These are phyloP conservation scores for Notothenia coriiceps DNA, from an alignment of 2,113 vertebrate genomes.

Conservation along the genomic window DNA sequence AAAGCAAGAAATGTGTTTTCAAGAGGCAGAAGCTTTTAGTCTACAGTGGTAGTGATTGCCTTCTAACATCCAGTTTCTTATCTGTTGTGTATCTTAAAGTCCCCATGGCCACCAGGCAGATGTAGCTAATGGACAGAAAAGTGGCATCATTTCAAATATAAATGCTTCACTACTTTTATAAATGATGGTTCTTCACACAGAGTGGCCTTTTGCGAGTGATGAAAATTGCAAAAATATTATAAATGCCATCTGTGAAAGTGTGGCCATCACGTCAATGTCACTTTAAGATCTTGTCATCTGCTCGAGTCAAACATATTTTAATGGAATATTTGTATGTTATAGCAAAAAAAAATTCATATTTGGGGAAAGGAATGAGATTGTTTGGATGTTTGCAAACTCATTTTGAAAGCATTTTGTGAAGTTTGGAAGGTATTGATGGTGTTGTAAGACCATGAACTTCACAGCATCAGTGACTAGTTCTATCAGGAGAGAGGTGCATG, in stretches of 20 bases:
- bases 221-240: constrained; percentile 21
- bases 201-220: not conserved
- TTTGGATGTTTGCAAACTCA: not conserved
- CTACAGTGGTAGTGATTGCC: not conserved
- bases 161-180: not conserved
- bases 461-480: not conserved
- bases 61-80: not conserved
- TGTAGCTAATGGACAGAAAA: constrained; percentile 17
- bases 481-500: not conserved
- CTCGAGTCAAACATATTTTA: constrained; percentile 4
- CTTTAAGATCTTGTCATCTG: constrained; percentile 8
- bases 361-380: not conserved
- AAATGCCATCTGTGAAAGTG: constrained; percentile 14
- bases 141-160: constrained; percentile 12
- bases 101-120: not conserved
- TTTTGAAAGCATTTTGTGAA: not conserved
- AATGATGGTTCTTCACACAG: not conserved
- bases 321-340: not conserved
- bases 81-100: not conserved
- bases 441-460: not conserved
- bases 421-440: not conserved
- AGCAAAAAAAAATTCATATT: not conserved
- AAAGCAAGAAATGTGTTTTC: not conserved
- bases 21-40: constrained; percentile 3
- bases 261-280: not conserved